Evolutionary conservation across 2,797 vertebrate genomes (phyloP).

Genomic region (Spheniscus humboldti): DNA sequence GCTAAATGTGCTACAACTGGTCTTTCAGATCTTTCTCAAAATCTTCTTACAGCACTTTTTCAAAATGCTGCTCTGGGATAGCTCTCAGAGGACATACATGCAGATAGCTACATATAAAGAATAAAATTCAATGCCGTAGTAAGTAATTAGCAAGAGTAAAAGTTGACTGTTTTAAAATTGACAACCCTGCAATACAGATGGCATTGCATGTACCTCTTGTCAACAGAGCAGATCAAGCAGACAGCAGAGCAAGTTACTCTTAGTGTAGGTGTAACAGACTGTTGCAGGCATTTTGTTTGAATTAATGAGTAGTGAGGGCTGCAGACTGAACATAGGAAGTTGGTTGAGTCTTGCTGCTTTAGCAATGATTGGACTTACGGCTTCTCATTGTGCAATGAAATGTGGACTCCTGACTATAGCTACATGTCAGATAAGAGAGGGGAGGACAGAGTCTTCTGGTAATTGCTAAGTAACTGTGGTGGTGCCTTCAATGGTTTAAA

Average conservation of each 20-base stretch:
- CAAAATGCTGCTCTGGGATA: not conserved
- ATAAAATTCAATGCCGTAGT: not conserved
- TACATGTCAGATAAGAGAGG: not conserved
- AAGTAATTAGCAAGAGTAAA: not conserved
- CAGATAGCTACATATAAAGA: not conserved
- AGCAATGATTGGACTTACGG: not conserved
- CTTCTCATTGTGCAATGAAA: not conserved
- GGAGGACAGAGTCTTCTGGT: not conserved
- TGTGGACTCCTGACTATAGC: not conserved
- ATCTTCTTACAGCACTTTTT: not conserved
- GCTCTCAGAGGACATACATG: not conserved
- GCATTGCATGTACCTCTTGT: not conserved
- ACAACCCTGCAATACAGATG: not conserved
- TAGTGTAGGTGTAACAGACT: not conserved
- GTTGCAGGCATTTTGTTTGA: not conserved
- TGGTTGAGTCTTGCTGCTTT: not conserved
- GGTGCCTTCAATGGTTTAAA: not conserved
- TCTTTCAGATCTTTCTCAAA: not conserved
- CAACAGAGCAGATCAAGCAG: not conserved
- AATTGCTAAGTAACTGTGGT: not conserved
- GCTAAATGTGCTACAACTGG: not conserved
- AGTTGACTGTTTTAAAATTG: not conserved
- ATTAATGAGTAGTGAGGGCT: not conserved
- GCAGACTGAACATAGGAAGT: not conserved
- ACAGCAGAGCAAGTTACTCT: not conserved